Evolutionary conservation across 2,888 invertebrate species (phyloP).

Genomic region (Deilephila elpenor): DNA sequence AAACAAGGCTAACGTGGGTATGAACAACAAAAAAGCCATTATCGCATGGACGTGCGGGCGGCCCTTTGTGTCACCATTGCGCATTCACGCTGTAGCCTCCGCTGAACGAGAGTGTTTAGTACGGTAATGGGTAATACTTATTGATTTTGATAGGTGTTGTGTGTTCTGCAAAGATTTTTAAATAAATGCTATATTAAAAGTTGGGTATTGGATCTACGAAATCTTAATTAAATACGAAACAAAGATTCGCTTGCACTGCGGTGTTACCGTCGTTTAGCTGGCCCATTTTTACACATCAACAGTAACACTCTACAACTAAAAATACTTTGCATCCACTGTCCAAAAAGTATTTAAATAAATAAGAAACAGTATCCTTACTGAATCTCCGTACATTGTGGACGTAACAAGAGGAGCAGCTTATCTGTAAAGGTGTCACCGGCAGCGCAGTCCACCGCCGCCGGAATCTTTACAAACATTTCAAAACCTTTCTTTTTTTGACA

Average conservation of each 20-base stretch:
- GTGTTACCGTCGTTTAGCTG: too few species aligned
- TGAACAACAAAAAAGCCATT: conserved; percentile 36
- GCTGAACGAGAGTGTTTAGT: not conserved
- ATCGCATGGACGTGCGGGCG: conserved; percentile 35
- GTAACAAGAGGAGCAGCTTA: conserved; percentile 40
- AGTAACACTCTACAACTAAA: too few species aligned
- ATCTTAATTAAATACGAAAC: too few species aligned
- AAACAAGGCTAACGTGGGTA: conserved; percentile 27
- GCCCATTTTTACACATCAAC: too few species aligned
- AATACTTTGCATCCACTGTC: too few species aligned
- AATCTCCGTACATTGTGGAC: conserved; percentile 14
- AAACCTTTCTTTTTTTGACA: conserved; percentile 41
- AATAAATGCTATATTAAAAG: too few species aligned
- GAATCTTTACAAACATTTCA: conserved; percentile 35
- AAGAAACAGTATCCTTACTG: conserved; percentile 3
- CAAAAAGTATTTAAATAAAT: too few species aligned
- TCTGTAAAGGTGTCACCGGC: conserved; percentile 52
- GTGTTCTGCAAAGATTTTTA: too few species aligned
- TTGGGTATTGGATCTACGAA: too few species aligned
- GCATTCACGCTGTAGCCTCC: conserved; percentile 35
- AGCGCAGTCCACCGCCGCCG: conserved; percentile 33
- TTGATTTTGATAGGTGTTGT: not conserved
- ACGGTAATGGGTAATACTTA: not conserved
- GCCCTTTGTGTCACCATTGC: conserved; percentile 37
- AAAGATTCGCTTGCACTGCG: too few species aligned